Percentiles rank a stretch among this genome's conserved stretches.
Conservation (phyloP, 2,797 vertebrate species). For the Malurus leucopterus region DNA sequence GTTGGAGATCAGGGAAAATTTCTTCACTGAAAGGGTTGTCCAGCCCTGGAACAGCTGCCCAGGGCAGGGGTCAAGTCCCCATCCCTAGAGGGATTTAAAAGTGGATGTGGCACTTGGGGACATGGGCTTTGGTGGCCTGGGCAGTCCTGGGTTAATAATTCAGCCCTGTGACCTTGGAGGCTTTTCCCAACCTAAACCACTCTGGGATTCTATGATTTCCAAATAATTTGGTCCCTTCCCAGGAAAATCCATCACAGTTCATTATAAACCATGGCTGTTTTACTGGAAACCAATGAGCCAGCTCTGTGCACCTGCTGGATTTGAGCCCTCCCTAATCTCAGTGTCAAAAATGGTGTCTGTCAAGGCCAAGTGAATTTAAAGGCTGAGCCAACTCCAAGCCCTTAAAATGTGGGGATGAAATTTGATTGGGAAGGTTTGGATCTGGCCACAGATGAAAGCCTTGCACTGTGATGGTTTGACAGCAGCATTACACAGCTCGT, state of each 20-base stretch:
- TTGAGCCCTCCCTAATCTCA: neutral
- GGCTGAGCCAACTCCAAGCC: neutral
- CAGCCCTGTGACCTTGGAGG: neutral
- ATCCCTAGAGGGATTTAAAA: neutral
- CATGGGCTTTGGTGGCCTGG: neutral
- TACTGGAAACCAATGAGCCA: neutral
- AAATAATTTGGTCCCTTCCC: neutral
- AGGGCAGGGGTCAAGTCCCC: no score
- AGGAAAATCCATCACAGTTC: neutral
- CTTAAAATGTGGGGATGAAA: neutral
- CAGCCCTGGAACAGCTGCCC: neutral
- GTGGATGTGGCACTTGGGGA: neutral
- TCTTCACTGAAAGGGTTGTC: rapidly evolving
- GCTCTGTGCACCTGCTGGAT: neutral
- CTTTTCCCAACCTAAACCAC: neutral
- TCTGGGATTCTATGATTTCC: neutral
- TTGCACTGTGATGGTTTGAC: neutral
- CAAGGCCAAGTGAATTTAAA: neutral
- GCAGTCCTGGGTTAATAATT: neutral
- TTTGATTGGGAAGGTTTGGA: neutral
- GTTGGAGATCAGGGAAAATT: rapidly evolving
- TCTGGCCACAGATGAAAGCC: neutral
- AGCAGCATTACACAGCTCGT: neutral
- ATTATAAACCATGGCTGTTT: neutral
- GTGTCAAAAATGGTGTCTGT: neutral